These are phyloP conservation scores for Apis cerana DNA, from an alignment of 1,140 invertebrate genomes.

Conservation along the genomic window DNA sequence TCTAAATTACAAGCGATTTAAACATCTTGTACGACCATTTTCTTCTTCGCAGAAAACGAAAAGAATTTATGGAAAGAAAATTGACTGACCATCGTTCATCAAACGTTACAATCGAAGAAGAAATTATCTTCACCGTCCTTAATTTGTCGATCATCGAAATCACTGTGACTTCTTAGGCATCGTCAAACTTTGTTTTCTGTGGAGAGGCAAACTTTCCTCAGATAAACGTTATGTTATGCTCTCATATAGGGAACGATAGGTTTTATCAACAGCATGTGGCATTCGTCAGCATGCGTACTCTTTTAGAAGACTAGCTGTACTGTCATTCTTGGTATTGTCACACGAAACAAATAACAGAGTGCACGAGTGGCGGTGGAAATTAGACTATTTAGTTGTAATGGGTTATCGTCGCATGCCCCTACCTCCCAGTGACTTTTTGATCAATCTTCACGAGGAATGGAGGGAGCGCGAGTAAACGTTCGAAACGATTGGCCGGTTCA, in stretches of 20 bases:
- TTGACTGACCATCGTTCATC: background rate
- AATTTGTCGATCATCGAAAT: background rate
- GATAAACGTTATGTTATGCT: background rate
- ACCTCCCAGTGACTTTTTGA: slow-evolving; percentile 20
- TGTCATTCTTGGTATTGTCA: slow-evolving; percentile 13
- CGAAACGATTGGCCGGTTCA: slow-evolving; percentile 52
- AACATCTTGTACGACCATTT: too few relatives aligned
- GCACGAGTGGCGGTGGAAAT: slow-evolving; percentile 42
- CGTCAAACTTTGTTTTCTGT: background rate
- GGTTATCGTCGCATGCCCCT: slow-evolving; percentile 62
- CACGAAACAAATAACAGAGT: slow-evolving; percentile 44
- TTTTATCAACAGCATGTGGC: background rate
- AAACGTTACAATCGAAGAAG: background rate
- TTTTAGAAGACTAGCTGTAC: background rate
- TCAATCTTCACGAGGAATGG: slow-evolving; percentile 47
- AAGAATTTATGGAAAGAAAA: slow-evolving; percentile 1
- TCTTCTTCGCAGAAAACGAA: too few relatives aligned
- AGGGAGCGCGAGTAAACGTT: background rate
- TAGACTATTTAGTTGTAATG: slow-evolving; percentile 61
- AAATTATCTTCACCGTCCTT: background rate
- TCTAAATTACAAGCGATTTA: too few relatives aligned
- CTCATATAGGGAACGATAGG: background rate
- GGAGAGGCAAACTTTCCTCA: too few relatives aligned
- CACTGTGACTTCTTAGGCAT: background rate
- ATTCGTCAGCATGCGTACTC: too few relatives aligned